Evolutionary conservation across 2,797 vertebrate species (phyloP).

Genomic region (Hafferia zeledoni): DNA sequence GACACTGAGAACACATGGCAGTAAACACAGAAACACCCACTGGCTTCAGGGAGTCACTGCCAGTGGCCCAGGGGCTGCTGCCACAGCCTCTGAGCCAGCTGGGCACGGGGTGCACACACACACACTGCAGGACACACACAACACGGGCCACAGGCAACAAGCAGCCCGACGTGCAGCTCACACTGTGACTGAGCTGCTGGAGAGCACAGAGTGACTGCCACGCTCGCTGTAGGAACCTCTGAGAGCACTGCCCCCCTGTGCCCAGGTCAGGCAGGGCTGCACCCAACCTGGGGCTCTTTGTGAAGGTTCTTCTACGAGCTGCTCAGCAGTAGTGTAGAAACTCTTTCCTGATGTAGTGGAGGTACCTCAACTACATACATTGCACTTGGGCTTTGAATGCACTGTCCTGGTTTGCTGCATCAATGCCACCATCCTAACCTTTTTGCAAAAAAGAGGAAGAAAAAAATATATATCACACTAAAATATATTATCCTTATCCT

Average conservation of each 20-base stretch:
- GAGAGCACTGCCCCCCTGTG: not conserved
- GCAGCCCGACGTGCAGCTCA: not conserved
- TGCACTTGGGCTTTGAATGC: conserved; percentile 39
- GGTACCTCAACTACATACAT: conserved; percentile 9
- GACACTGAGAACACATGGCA: conserved; percentile 6
- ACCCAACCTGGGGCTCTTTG: not conserved
- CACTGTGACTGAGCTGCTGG: not conserved
- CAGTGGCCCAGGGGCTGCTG: conserved; percentile 14
- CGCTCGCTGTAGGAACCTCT: not conserved
- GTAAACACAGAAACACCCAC: not conserved
- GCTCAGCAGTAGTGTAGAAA: conserved; percentile 28
- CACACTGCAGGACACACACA: not conserved
- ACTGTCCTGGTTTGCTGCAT: not conserved
- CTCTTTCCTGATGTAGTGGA: conserved; percentile 19
- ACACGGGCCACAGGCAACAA: conserved; percentile 3
- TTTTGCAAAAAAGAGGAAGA: conserved; percentile 27
- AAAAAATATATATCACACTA: conserved; percentile 30
- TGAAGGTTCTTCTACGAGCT: not conserved
- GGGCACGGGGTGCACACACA: not conserved
- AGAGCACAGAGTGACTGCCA: not conserved
- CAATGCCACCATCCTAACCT: not conserved
- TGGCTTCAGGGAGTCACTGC: not conserved
- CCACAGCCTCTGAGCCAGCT: not conserved
- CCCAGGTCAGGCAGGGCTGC: conserved; percentile 23
- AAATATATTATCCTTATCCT: conserved; percentile 68